These are phyloP conservation scores for Apis laboriosa DNA, from an alignment of 1,140 invertebrate species.

Conservation along the genomic window DNA sequence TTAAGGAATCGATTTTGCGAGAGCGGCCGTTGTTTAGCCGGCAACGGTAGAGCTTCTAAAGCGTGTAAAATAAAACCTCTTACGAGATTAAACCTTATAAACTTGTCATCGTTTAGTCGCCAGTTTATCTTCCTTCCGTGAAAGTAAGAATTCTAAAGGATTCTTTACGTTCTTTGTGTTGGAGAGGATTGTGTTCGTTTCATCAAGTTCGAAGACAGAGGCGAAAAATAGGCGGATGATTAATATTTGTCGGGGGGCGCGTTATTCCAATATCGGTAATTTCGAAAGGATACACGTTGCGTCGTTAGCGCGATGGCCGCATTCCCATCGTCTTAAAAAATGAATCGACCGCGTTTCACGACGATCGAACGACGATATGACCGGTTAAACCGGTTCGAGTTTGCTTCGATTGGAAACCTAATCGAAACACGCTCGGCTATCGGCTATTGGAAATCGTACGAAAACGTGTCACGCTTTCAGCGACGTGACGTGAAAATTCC, in stretches of 20 bases:
- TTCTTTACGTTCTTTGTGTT: no score
- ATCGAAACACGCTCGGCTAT: neutral
- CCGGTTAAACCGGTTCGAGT: neutral
- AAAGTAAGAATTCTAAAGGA: neutral
- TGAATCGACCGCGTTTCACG: neutral
- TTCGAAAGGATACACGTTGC: neutral
- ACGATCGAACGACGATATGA: neutral
- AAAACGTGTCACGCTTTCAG: neutral
- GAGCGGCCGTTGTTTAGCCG: neutral
- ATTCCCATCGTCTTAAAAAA: constrained; percentile 18
- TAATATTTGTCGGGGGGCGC: constrained; percentile 25
- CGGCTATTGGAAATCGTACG: neutral
- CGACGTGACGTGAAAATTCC: neutral
- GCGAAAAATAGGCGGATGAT: constrained; percentile 28
- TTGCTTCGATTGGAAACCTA: constrained; percentile 21
- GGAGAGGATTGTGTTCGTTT: no score
- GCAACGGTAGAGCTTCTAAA: neutral
- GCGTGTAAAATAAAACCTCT: constrained; percentile 7
- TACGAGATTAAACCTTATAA: constrained; percentile 9
- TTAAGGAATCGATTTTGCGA: constrained; percentile 15
- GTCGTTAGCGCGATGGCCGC: neutral
- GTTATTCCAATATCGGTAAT: constrained; percentile 46
- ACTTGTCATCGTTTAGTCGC: neutral
- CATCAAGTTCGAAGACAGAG: constrained; percentile 7
- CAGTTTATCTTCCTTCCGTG: neutral